Percentiles rank a stretch among this genome's conserved stretches.
Evolutionary conservation across 2,113 vertebrate species (phyloP).

Genomic region (Argyrosomus japonicus): DNA sequence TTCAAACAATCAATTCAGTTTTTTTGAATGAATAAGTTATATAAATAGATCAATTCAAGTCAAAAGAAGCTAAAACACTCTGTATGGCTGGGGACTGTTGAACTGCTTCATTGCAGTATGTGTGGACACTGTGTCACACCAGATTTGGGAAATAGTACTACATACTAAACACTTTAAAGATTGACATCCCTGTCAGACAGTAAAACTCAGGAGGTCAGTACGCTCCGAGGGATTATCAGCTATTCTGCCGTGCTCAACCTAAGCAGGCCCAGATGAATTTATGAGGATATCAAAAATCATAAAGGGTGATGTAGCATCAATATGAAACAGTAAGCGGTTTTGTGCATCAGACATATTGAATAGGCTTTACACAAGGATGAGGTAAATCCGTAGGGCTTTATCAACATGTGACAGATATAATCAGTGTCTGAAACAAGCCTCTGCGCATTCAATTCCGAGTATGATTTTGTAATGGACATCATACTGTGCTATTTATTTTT

Average conservation of each 20-base stretch:
- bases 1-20: too few species aligned
- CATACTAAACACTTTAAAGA: constrained; percentile 30
- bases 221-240: constrained; percentile 54
- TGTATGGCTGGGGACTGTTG: background rate
- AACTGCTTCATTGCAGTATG: too few species aligned
- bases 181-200: constrained; percentile 6
- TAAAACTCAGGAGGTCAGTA: constrained; percentile 48
- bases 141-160: constrained; percentile 17
- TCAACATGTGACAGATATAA: constrained; percentile 62
- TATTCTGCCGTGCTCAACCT: constrained; percentile 26
- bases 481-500: constrained; percentile 21
- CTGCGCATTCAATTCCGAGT: constrained; percentile 33
- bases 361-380: constrained; percentile 62
- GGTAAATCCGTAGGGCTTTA: constrained; percentile 66
- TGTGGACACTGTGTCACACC: background rate
- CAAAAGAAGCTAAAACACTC: background rate
- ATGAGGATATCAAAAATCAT: constrained; percentile 55
- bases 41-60: too few species aligned
- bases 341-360: constrained; percentile 68
- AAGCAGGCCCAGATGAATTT: constrained; percentile 54
- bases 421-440: constrained; percentile 47
- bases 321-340: constrained; percentile 69
- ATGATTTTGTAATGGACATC: constrained; percentile 26
- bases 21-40: background rate
- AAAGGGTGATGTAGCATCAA: constrained; percentile 29